A percentile compares a stretch with the other conserved stretches of the same genome.
Conservation (phyloP, 2,113 vertebrate genomes). For the Pardalotus punctatus region DNA sequence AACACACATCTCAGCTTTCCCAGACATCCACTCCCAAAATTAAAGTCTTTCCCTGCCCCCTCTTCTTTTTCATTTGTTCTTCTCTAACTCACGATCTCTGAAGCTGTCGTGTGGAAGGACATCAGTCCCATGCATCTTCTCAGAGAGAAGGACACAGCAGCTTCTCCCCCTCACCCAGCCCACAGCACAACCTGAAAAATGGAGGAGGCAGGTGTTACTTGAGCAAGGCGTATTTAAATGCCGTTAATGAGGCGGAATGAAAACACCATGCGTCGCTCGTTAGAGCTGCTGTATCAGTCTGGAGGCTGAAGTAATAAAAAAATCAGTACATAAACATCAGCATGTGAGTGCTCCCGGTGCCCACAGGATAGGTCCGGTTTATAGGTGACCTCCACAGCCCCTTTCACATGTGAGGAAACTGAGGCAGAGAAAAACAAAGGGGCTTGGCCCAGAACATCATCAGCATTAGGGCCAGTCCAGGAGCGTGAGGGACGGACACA, state of each 20-base stretch:
- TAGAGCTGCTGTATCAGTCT: background rate
- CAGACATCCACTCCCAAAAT: background rate
- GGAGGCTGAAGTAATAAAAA: background rate
- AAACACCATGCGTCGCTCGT: fast-evolving
- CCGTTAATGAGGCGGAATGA: background rate
- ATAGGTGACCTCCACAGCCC: background rate
- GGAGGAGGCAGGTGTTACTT: background rate
- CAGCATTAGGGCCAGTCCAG: background rate
- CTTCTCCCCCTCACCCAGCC: background rate
- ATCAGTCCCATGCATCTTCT: background rate
- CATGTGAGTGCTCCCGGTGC: background rate
- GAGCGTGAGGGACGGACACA: background rate
- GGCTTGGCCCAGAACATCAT: background rate
- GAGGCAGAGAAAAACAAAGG: background rate
- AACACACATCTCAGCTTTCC: background rate
- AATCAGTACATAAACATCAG: background rate
- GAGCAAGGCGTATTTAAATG: background rate
- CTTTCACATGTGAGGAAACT: background rate
- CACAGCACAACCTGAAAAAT: background rate
- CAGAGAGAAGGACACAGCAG: background rate
- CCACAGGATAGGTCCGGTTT: background rate
- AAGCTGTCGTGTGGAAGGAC: background rate
- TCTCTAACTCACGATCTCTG: background rate
- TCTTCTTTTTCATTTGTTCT: background rate
- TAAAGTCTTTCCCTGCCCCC: fast-evolving